phyloP scores from a whole-genome alignment of 2,888 invertebrate species.

The Drosophila yooni region DNA sequence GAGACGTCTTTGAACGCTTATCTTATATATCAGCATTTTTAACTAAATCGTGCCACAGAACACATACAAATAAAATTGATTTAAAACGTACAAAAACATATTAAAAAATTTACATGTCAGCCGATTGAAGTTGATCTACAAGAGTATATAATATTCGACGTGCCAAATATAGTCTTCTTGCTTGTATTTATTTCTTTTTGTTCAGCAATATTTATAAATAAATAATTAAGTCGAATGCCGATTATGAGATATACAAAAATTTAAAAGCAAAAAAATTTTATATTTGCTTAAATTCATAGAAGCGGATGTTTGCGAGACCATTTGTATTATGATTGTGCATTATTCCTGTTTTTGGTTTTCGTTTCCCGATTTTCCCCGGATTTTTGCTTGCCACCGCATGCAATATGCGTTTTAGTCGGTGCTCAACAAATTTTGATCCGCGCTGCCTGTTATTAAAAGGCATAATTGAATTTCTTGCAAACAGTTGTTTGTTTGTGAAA shows the following conservation, averaged over 20 bases:
- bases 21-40: not conserved
- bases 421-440: conserved; percentile 48
- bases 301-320: not conserved
- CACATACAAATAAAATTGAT: not conserved
- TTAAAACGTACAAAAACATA: not conserved
- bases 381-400: conserved; percentile 31
- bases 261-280: not conserved
- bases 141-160: not conserved
- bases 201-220: conserved; percentile 11
- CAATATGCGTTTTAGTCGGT: conserved; percentile 45
- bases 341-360: not conserved
- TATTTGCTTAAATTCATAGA: not conserved
- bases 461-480: conserved; percentile 82
- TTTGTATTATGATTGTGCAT: conserved; percentile 5
- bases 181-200: not conserved
- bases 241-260: not conserved
- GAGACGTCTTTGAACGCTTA: accelerated
- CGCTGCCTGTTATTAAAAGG: conserved; percentile 76
- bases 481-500: conserved; percentile 72
- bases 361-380: not conserved
- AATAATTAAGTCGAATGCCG: conserved; percentile 7
- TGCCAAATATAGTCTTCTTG: not conserved
- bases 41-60: not conserved
- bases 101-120: accelerated
- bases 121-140: not conserved